These are phyloP conservation scores for Drosophila hamatofila DNA, from an alignment of 2,888 invertebrate species.

Conservation along the genomic window DNA sequence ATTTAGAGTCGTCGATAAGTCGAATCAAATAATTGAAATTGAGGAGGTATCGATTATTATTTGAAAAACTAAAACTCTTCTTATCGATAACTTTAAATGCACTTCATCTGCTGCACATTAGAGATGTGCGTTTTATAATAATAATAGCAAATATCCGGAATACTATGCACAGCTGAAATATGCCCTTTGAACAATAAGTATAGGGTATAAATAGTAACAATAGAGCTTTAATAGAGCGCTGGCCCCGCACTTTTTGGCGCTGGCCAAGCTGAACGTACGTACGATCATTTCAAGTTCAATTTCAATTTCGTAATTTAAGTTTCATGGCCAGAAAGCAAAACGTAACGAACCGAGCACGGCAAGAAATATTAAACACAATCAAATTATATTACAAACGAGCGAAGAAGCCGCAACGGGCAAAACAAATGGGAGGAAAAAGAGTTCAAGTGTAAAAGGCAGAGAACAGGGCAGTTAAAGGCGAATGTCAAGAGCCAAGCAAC, in stretches of 20 bases:
- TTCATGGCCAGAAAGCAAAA: conserved; percentile 68
- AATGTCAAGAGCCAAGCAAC: conserved; percentile 70
- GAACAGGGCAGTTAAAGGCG: conserved; percentile 48
- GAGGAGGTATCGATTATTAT: no score
- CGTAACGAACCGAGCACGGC: conserved; percentile 32
- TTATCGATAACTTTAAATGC: background rate
- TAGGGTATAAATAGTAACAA: conserved; percentile 25
- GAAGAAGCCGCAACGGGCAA: conserved; percentile 28
- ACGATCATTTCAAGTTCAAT: conserved; percentile 73
- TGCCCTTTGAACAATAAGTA: background rate
- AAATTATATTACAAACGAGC: conserved; percentile 31
- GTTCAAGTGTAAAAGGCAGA: conserved; percentile 3
- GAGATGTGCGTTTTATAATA: background rate
- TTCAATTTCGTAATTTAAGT: conserved; percentile 66
- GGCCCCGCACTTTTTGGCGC: conserved; percentile 8
- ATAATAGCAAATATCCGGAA: no score
- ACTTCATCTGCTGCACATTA: background rate
- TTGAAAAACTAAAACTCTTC: background rate
- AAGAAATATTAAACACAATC: conserved; percentile 35
- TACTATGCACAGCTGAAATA: background rate
- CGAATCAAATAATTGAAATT: no score
- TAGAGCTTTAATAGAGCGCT: conserved; percentile 4
- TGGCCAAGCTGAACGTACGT: conserved; percentile 25
- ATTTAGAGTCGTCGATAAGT: no score
- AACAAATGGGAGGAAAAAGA: conserved; percentile 25